A percentile compares a stretch with the other conserved stretches of the same genome.
phyloP scores from a whole-genome alignment of 2,888 invertebrate genomes.

The Melolontha melolontha region DNA sequence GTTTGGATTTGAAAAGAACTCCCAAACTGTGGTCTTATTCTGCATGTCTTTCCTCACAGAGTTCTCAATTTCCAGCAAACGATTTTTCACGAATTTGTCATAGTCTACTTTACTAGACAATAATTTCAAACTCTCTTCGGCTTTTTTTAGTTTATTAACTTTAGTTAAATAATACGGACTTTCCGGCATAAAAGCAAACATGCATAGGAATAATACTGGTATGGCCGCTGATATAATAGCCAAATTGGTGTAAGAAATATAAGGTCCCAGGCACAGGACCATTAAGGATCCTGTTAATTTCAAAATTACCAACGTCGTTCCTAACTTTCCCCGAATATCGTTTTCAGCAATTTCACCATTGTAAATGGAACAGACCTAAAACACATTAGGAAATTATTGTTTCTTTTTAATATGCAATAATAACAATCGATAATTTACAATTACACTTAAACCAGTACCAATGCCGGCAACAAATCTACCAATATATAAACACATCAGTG shows the following conservation, averaged over 20 bases:
- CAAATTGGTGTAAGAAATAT: conserved; percentile 60
- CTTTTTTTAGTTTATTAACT: conserved; percentile 58
- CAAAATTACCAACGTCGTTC: conserved; percentile 57
- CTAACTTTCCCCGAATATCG: conserved; percentile 66
- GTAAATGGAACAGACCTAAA: conserved; percentile 61
- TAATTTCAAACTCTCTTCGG: conserved; percentile 54
- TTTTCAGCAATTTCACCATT: conserved; percentile 65
- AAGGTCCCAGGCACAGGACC: conserved; percentile 61
- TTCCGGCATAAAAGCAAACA: conserved; percentile 65
- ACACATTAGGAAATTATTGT: conserved; percentile 30
- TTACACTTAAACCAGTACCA: conserved; percentile 56
- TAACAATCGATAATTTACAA: no score
- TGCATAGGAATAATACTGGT: conserved; percentile 60
- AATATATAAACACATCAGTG: conserved; percentile 68
- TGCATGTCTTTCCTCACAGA: conserved; percentile 59
- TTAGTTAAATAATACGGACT: conserved; percentile 66
- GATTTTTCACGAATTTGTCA: conserved; percentile 56
- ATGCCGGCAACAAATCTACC: conserved; percentile 76
- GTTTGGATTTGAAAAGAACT: conserved; percentile 55
- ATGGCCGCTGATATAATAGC: conserved; percentile 58
- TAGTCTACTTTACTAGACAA: conserved; percentile 61
- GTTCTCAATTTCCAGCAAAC: conserved; percentile 62
- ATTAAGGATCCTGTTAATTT: conserved; percentile 62
- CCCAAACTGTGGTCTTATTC: conserved; percentile 57
- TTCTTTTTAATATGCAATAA: no score